Percentiles rank a stretch among this genome's conserved stretches.
Evolutionary conservation across 2,113 vertebrate species (phyloP).

Genomic region (Leptocoma aspasia): DNA sequence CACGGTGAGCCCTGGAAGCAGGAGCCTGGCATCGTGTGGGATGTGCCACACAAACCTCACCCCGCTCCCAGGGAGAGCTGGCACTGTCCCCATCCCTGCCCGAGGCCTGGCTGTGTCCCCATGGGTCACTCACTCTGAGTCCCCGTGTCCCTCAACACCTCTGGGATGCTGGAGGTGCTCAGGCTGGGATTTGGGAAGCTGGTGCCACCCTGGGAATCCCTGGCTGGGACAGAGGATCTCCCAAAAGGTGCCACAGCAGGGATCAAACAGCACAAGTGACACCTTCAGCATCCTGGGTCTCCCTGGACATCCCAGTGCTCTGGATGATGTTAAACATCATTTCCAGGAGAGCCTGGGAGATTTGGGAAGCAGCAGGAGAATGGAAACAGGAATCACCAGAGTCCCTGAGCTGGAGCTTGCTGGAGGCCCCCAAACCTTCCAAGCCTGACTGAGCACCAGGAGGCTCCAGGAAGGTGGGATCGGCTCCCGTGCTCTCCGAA

Average conservation of each 20-base stretch:
- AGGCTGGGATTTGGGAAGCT: background rate
- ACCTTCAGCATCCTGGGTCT: background rate
- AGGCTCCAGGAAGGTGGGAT: background rate
- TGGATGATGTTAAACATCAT: accelerated
- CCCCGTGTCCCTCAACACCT: accelerated
- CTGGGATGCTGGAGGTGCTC: accelerated
- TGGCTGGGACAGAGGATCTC: background rate
- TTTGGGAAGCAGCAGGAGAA: background rate
- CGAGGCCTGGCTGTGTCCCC: accelerated
- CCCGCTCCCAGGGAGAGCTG: background rate
- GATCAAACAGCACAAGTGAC: accelerated
- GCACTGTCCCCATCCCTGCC: background rate
- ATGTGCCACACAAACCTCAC: background rate
- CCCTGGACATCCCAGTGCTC: background rate
- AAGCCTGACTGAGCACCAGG: background rate
- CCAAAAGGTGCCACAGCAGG: background rate
- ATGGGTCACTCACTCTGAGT: accelerated
- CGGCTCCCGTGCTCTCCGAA: background rate
- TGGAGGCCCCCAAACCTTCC: background rate
- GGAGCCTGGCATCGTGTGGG: background rate
- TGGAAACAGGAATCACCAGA: background rate
- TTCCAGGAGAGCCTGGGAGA: background rate
- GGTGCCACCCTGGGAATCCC: background rate
- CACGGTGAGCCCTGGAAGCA: accelerated
- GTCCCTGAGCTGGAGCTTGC: background rate